These are phyloP conservation scores for Zoanthus gigantus DNA, from an alignment of 92 coral and sea anemone genomes.

Conservation along the genomic window DNA sequence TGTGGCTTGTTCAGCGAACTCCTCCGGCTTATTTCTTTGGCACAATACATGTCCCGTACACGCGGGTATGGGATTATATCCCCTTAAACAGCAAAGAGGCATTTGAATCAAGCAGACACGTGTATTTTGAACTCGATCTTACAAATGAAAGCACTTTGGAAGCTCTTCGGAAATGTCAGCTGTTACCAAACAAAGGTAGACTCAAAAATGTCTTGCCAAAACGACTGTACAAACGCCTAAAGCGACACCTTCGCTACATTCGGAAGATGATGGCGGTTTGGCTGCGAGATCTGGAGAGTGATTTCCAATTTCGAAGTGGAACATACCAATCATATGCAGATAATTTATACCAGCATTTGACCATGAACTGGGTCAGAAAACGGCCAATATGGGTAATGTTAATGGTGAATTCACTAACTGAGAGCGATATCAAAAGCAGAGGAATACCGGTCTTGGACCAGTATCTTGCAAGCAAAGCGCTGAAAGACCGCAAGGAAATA, in stretches of 20 bases:
- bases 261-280: constrained; percentile 84
- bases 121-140: constrained; percentile 95
- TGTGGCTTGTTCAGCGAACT: constrained; percentile 85
- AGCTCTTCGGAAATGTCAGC: constrained; percentile 90
- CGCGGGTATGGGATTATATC: constrained; percentile 97
- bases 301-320: constrained; percentile 51
- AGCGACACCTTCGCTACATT: constrained; percentile 82
- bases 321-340: constrained; percentile 72
- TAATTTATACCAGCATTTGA: constrained; percentile 80
- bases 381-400: constrained; percentile 99
- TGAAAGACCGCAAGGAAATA: constrained; percentile 65
- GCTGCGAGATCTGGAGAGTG: constrained; percentile 66
- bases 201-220: constrained; percentile 77
- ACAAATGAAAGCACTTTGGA: constrained; percentile 74
- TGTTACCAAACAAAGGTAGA: constrained; percentile 79
- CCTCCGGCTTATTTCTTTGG: constrained; percentile 99
- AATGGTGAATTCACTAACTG: constrained; percentile 91
- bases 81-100: constrained; percentile 95
- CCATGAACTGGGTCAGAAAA: constrained; percentile 89
- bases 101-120: constrained; percentile 81
- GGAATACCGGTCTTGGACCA: constrained; percentile 95
- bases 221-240: constrained; percentile 75
- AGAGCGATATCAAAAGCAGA: constrained; percentile 86
- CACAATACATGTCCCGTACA: constrained; percentile 96
- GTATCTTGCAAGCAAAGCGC: constrained; percentile 81